Conservation (phyloP, 2,888 invertebrate genomes). For the Dexiosoma caninum region DNA sequence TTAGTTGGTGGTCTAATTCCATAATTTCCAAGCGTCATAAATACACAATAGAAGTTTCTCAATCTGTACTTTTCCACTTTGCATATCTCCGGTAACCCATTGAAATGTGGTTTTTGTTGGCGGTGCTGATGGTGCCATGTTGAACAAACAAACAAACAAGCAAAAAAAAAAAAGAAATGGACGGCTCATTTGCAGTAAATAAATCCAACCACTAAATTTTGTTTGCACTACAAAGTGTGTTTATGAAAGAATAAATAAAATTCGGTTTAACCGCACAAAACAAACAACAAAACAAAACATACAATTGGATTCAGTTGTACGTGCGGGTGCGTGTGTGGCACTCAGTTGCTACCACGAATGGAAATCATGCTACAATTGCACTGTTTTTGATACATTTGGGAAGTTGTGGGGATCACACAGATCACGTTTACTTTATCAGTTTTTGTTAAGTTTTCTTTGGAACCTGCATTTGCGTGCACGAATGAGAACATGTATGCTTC, state of each 20-base stretch:
- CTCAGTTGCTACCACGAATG: constrained; percentile 25
- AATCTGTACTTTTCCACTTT: not conserved
- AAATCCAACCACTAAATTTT: constrained; percentile 45
- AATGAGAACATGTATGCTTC: no score
- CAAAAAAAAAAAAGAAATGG: not conserved
- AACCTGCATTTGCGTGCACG: no score
- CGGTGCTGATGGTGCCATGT: constrained; percentile 11
- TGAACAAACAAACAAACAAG: not conserved
- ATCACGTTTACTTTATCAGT: no score
- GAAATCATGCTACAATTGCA: no score
- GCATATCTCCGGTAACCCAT: not conserved
- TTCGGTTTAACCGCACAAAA: constrained; percentile 39
- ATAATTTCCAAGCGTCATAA: not conserved
- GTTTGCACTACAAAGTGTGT: constrained; percentile 26
- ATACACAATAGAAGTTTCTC: not conserved
- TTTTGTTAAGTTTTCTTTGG: no score
- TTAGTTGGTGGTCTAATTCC: not conserved
- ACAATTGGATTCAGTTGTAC: not conserved
- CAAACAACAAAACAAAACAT: constrained; percentile 5
- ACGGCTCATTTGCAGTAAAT: constrained; percentile 45
- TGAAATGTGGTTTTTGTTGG: not conserved
- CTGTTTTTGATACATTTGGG: no score
- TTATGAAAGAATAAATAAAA: constrained; percentile 38
- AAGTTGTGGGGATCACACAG: no score
- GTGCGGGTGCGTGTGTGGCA: no score